A percentile compares a stretch with the other conserved stretches of the same genome.
phyloP scores from a whole-genome alignment of 2,888 invertebrate genomes.

The Coronaproctus castanopsis region DNA sequence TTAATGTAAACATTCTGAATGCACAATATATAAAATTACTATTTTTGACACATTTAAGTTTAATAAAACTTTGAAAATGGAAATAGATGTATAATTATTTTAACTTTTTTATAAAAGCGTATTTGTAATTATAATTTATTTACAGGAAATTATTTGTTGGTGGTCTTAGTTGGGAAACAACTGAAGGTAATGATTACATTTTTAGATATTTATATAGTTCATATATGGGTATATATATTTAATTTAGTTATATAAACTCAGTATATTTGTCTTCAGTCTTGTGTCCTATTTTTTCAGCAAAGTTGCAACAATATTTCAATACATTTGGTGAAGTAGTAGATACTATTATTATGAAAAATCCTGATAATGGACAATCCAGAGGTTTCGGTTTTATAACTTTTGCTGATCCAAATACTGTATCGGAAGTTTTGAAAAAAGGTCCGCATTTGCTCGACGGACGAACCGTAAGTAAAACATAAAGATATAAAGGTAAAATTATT shows the following conservation, averaged over 20 bases:
- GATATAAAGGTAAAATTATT: too few relatives aligned
- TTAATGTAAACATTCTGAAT: too few relatives aligned
- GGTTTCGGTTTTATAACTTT: slow-evolving; percentile 11
- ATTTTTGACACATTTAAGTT: too few relatives aligned
- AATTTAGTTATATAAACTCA: too few relatives aligned
- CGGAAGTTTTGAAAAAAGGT: slow-evolving; percentile 8
- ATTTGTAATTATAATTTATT: too few relatives aligned
- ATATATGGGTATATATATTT: too few relatives aligned
- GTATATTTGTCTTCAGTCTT: too few relatives aligned
- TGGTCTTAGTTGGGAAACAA: slow-evolving; percentile 12
- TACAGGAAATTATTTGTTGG: slow-evolving; percentile 10
- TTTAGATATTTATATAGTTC: too few relatives aligned
- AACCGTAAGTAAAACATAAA: slow-evolving; percentile 1
- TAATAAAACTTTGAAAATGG: too few relatives aligned
- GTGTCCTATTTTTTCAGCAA: slow-evolving; percentile 6
- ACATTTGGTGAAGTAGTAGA: slow-evolving; percentile 10
- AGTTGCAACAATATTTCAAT: slow-evolving; percentile 9
- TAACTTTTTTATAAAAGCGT: too few relatives aligned
- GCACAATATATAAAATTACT: too few relatives aligned
- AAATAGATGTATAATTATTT: too few relatives aligned
- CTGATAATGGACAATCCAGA: slow-evolving; percentile 8
- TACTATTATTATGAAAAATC: slow-evolving; percentile 10
- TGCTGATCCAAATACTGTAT: slow-evolving; percentile 6
- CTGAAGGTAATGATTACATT: slow-evolving; percentile 11
- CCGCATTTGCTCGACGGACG: slow-evolving; percentile 9